phyloP scores from a whole-genome alignment of 2,888 invertebrate species.

The Melinaea menophilus region DNA sequence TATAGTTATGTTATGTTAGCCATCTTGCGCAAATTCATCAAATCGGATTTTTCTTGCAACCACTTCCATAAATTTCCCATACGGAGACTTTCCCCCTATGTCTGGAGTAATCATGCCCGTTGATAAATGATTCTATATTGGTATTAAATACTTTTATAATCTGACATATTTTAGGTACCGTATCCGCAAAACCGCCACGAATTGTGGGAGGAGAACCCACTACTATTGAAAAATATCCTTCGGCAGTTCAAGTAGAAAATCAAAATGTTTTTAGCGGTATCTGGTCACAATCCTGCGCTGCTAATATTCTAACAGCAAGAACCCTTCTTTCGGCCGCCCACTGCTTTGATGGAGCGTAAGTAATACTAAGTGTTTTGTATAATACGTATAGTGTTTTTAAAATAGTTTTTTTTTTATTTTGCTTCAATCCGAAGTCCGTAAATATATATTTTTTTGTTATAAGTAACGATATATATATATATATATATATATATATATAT shows the following conservation, averaged over 20 bases:
- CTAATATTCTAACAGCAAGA: constrained; percentile 40
- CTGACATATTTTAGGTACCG: constrained; percentile 27
- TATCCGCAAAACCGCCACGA: constrained; percentile 30
- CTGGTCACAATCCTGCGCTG: constrained; percentile 47
- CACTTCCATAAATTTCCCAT: too few relatives aligned
- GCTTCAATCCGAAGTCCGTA: background rate
- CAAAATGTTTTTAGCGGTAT: constrained; percentile 21
- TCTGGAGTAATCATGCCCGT: too few relatives aligned
- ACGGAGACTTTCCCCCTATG: too few relatives aligned
- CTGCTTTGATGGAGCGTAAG: constrained; percentile 41
- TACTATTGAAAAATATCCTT: constrained; percentile 43
- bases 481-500: too few relatives aligned
- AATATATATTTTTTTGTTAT: background rate
- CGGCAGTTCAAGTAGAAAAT: constrained; percentile 46
- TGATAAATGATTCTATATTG: background rate
- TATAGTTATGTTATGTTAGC: too few relatives aligned
- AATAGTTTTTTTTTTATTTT: constrained; percentile 1
- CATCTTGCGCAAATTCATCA: background rate
- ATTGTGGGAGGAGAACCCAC: constrained; percentile 46
- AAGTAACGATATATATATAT: too few relatives aligned
- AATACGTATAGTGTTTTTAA: background rate
- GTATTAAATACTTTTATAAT: too few relatives aligned
- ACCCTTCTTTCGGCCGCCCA: constrained; percentile 48
- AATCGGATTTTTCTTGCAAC: too few relatives aligned
- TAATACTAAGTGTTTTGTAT: background rate